Conservation (phyloP, 2,888 invertebrate genomes). For the Melinaea menophilus region DNA sequence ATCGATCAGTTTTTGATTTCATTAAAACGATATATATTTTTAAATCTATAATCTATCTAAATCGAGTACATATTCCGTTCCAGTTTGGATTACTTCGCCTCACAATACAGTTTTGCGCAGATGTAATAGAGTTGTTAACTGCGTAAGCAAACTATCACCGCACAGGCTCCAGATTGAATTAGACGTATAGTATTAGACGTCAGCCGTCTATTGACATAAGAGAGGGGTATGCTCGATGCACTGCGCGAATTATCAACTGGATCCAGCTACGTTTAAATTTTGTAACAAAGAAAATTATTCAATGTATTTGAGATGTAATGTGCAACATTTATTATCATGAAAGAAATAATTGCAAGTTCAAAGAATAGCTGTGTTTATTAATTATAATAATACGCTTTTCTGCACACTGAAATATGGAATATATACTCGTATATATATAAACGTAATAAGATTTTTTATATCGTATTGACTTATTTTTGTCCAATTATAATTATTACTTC, state of each 20-base stretch:
- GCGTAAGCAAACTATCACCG: slow-evolving; percentile 24
- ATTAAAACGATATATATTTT: too few relatives aligned
- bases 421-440: too few relatives aligned
- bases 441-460: too few relatives aligned
- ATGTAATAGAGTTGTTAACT: slow-evolving; percentile 24
- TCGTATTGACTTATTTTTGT: too few relatives aligned
- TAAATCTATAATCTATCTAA: too few relatives aligned
- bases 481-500: too few relatives aligned
- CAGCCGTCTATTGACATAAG: slow-evolving; percentile 13
- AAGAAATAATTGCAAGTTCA: too few relatives aligned
- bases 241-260: slow-evolving; percentile 1
- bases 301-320: not conserved
- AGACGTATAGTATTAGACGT: slow-evolving; percentile 10
- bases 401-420: too few relatives aligned
- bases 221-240: slow-evolving; percentile 9
- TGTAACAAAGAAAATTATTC: not conserved
- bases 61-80: not conserved
- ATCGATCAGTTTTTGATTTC: too few relatives aligned
- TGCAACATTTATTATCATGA: too few relatives aligned
- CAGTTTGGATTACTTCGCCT: not conserved
- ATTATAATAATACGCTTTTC: too few relatives aligned
- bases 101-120: slow-evolving; percentile 16
- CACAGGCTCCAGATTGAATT: slow-evolving; percentile 27
- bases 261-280: not conserved
- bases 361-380: too few relatives aligned